Evolutionary conservation across 2,113 vertebrate genomes (phyloP).

Genomic region (Notothenia rossii): DNA sequence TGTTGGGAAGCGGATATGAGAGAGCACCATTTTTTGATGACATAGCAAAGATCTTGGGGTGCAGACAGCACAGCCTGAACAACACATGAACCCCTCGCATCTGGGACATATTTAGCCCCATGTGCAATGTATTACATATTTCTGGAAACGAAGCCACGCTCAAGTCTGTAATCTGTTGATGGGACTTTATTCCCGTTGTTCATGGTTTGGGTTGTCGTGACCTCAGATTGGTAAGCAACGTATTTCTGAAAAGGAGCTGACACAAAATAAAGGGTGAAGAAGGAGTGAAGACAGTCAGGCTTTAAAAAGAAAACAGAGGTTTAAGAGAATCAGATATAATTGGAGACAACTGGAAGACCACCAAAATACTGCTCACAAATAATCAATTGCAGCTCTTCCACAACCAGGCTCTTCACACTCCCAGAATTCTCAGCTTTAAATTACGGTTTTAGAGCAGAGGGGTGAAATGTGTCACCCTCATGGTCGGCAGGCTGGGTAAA

Average conservation of each 20-base stretch:
- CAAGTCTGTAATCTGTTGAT: conserved; percentile 78
- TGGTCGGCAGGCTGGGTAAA: conserved; percentile 75
- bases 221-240: conserved; percentile 60
- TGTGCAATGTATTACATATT: conserved; percentile 81
- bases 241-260: conserved; percentile 37
- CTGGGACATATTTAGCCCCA: conserved; percentile 80
- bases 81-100: conserved; percentile 76
- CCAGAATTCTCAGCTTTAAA: conserved; percentile 66
- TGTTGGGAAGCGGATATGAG: conserved; percentile 48
- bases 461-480: conserved; percentile 80
- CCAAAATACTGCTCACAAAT: conserved; percentile 5
- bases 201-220: conserved; percentile 68
- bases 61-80: conserved; percentile 58
- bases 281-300: not conserved
- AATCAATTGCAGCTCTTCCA: conserved; percentile 1
- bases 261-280: conserved; percentile 6
- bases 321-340: conserved; percentile 2
- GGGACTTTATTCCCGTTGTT: conserved; percentile 70
- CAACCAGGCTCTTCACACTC: conserved; percentile 52
- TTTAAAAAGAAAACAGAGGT: not conserved
- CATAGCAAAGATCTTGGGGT: conserved; percentile 62
- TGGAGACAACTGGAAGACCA: not conserved
- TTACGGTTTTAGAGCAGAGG: conserved; percentile 78
- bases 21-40: conserved; percentile 69
- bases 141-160: conserved; percentile 68